phyloP scores from a whole-genome alignment of 30 jellyfish, hydroid and myxozoan genomes.

The Aurelia sp. region DNA sequence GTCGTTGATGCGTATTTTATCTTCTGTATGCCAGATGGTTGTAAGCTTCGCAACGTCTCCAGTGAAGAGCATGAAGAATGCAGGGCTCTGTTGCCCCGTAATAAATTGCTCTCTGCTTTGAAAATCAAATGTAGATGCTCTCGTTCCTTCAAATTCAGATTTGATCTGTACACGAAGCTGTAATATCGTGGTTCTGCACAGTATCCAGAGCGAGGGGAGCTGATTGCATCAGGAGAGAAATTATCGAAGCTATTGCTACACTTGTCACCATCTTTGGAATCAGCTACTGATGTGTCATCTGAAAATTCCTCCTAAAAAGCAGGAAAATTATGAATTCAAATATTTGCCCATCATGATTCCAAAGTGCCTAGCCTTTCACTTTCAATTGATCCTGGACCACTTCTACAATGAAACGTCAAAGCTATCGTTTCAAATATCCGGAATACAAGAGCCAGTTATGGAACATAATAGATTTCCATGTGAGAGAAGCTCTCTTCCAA shows the following conservation, averaged over 20 bases:
- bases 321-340: too few species aligned
- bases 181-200: conserved; percentile 67
- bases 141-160: conserved; percentile 31
- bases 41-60: conserved; percentile 44
- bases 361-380: too few species aligned
- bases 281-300: conserved; percentile 62
- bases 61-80: conserved; percentile 62
- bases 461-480: too few species aligned
- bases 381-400: too few species aligned
- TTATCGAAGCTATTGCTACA: conserved; percentile 61
- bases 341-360: too few species aligned
- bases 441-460: too few species aligned
- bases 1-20: conserved; percentile 61
- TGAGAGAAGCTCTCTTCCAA: too few species aligned
- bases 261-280: conserved; percentile 67
- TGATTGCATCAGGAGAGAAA: conserved; percentile 90
- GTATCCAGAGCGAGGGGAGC: conserved; percentile 89
- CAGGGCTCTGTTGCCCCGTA: conserved; percentile 18
- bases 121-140: conserved; percentile 59
- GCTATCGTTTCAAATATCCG: too few species aligned
- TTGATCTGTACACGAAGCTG: conserved; percentile 55
- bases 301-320: conserved; percentile 65
- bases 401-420: too few species aligned
- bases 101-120: conserved; percentile 51
- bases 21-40: conserved; percentile 39